phyloP scores from a whole-genome alignment of 2,888 invertebrate genomes.

The Pollenia amentaria region DNA sequence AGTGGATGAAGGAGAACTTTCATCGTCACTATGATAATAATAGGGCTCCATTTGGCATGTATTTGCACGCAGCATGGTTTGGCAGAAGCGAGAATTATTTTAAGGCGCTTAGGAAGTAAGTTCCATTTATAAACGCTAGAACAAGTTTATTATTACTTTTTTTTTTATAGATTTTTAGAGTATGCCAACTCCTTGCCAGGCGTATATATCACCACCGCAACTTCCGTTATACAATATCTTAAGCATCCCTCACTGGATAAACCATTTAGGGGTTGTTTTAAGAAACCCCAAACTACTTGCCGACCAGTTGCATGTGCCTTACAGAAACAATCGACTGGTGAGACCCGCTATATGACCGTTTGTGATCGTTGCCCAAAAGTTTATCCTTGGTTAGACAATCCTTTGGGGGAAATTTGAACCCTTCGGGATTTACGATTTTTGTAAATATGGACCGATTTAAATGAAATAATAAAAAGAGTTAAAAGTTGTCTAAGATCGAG shows the following conservation, averaged over 20 bases:
- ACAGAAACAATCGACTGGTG: constrained; percentile 78
- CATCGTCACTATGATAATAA: constrained; percentile 87
- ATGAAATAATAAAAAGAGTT: not conserved
- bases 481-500: too few species aligned
- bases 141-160: not conserved
- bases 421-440: not conserved
- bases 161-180: constrained; percentile 85
- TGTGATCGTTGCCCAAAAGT: constrained; percentile 85
- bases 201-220: constrained; percentile 86
- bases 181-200: constrained; percentile 86
- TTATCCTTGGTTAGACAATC: constrained; percentile 87
- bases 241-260: constrained; percentile 80
- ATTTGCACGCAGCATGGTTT: constrained; percentile 89
- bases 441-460: not conserved
- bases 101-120: constrained; percentile 85
- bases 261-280: constrained; percentile 81
- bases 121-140: not conserved
- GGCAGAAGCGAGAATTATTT: constrained; percentile 84
- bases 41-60: constrained; percentile 89
- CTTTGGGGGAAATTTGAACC: constrained; percentile 81
- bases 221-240: constrained; percentile 81
- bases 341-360: constrained; percentile 85
- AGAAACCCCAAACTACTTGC: constrained; percentile 78
- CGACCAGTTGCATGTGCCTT: constrained; percentile 80
- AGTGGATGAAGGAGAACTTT: constrained; percentile 88